Percentiles rank a stretch among this genome's conserved stretches.
These are phyloP conservation scores for Podarcis raffonei DNA, from an alignment of 2,113 vertebrate species.

Conservation along the genomic window DNA sequence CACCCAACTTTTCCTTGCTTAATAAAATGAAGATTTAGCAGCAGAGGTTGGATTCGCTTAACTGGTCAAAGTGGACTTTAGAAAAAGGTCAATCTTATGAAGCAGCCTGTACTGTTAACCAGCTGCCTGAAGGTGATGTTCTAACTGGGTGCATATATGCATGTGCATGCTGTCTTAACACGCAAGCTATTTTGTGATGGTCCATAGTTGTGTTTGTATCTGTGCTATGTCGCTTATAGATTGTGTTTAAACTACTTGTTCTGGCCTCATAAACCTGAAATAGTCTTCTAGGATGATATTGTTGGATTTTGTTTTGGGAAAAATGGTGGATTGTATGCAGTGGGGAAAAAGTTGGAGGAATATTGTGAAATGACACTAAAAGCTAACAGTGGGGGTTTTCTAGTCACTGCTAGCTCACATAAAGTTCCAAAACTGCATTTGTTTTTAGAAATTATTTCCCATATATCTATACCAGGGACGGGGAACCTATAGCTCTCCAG, in stretches of 20 bases:
- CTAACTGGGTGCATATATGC: constrained; percentile 68
- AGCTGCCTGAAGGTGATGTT: constrained; percentile 71
- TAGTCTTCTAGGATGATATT: neutral
- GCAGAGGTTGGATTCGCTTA: constrained; percentile 75
- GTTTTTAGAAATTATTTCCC: neutral
- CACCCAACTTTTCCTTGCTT: constrained; percentile 72
- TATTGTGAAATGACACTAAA: neutral
- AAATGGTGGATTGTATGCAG: neutral
- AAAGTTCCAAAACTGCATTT: neutral
- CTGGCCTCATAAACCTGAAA: constrained; percentile 2
- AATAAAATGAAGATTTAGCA: constrained; percentile 81
- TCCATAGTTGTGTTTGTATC: constrained; percentile 20
- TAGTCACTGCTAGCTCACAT: neutral
- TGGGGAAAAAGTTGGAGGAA: neutral
- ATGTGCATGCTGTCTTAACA: constrained; percentile 65
- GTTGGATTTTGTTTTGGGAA: neutral
- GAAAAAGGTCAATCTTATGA: constrained; percentile 73
- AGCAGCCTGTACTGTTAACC: constrained; percentile 65
- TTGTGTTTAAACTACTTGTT: constrained; percentile 12
- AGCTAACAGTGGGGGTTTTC: neutral
- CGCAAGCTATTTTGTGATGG: constrained; percentile 39
- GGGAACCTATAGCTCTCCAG: no score
- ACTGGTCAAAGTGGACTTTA: constrained; percentile 78
- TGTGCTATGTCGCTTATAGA: constrained; percentile 17
- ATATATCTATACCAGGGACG: neutral